These are phyloP conservation scores for Parnassius apollo DNA, from an alignment of 2,888 invertebrate species.

Conservation along the genomic window DNA sequence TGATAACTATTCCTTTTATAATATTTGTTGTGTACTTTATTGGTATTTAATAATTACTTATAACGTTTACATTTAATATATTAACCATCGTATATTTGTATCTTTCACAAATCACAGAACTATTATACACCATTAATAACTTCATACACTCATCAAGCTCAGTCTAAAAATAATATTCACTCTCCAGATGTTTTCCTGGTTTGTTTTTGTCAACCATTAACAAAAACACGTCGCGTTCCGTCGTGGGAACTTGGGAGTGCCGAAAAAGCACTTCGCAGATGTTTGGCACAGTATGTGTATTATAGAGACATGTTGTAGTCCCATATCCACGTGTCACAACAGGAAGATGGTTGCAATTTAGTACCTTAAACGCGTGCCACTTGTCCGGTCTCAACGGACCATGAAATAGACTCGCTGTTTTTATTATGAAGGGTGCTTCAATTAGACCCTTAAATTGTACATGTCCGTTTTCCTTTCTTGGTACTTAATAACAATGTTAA, in stretches of 20 bases:
- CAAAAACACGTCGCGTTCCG: conserved; percentile 62
- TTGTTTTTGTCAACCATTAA: conserved; percentile 47
- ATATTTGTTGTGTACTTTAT: background rate
- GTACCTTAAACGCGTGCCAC: conserved; percentile 62
- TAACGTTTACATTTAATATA: background rate
- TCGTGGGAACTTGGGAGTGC: conserved; percentile 63
- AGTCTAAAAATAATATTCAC: conserved; percentile 61
- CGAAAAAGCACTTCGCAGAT: conserved; percentile 59
- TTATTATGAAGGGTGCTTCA: conserved; percentile 38
- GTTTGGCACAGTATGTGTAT: conserved; percentile 57
- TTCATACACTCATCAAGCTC: conserved; percentile 52
- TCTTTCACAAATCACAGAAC: background rate
- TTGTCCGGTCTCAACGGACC: conserved; percentile 57
- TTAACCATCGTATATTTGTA: background rate
- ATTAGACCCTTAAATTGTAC: conserved; percentile 31
- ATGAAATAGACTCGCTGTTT: conserved; percentile 63
- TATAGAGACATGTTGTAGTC: conserved; percentile 29
- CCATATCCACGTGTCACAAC: conserved; percentile 65
- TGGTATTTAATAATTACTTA: background rate
- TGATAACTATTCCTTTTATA: background rate
- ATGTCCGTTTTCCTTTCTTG: conserved; percentile 14
- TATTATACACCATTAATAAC: conserved; percentile 38
- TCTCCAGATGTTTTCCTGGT: conserved; percentile 70
- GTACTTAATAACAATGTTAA: conserved; percentile 3
- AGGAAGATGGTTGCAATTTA: conserved; percentile 59